A percentile compares a stretch with the other conserved stretches of the same genome.
Evolutionary conservation across 2,888 invertebrate species (phyloP).

Genomic region (Watsonalla binaria): DNA sequence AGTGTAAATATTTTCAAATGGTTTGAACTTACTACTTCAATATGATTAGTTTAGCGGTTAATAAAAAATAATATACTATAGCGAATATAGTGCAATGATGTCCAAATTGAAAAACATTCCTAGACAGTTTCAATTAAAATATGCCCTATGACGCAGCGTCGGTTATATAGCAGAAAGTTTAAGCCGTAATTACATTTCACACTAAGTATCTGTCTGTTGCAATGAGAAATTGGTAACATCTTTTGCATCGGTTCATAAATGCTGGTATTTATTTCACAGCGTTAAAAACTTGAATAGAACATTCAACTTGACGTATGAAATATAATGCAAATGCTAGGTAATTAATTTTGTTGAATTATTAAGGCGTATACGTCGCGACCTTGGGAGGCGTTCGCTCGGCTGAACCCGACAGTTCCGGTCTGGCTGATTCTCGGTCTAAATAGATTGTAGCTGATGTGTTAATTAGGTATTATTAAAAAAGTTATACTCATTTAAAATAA

Average conservation of each 20-base stretch:
- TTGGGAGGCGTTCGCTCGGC: slow-evolving; percentile 52
- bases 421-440: slow-evolving; percentile 55
- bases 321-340: slow-evolving; percentile 26
- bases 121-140: too few species aligned
- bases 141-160: neutral
- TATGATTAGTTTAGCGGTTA: too few species aligned
- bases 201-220: neutral
- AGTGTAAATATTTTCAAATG: too few species aligned
- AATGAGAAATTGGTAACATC: neutral
- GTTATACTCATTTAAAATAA: slow-evolving; percentile 7
- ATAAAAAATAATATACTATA: too few species aligned
- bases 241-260: neutral
- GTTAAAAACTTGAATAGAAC: neutral
- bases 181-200: neutral
- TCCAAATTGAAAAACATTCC: too few species aligned
- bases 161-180: neutral
- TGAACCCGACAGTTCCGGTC: slow-evolving; percentile 60
- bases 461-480: slow-evolving; percentile 37
- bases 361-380: slow-evolving; percentile 54
- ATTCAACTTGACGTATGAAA: neutral
- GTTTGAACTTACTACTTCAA: too few species aligned
- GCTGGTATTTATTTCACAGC: neutral
- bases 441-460: slow-evolving; percentile 48
- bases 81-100: too few species aligned
- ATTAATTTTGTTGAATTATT: slow-evolving; percentile 40